Conservation (phyloP, 53 echinoderm and acorn worm genomes). For the Glandiceps talaboti region DNA sequence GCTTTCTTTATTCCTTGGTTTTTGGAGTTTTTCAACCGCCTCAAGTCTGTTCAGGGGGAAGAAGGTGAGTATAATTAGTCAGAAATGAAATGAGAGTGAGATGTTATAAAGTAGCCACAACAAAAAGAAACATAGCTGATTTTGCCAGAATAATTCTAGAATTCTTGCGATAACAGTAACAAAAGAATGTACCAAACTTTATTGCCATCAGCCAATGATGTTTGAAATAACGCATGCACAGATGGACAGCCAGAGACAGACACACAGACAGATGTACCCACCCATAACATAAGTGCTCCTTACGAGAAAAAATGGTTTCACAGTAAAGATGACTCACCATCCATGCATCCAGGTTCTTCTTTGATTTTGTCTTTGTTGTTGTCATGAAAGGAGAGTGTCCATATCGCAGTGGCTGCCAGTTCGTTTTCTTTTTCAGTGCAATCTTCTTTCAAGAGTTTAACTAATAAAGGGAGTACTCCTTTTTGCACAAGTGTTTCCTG, state of each 20-base stretch:
- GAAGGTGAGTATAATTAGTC: background rate
- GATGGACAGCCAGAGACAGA: too few relatives aligned
- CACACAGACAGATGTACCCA: too few relatives aligned
- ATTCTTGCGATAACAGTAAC: too few relatives aligned
- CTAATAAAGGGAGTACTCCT: background rate
- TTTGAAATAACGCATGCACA: too few relatives aligned
- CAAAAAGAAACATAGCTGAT: too few relatives aligned
- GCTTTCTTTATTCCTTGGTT: background rate
- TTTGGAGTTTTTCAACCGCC: background rate
- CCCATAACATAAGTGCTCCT: too few relatives aligned
- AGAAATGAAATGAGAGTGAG: too few relatives aligned
- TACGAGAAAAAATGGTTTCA: too few relatives aligned
- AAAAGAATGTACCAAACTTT: too few relatives aligned
- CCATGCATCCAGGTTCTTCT: slow-evolving; percentile 11
- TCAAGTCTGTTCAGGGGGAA: background rate
- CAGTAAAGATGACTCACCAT: slow-evolving; percentile 17
- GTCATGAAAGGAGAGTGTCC: slow-evolving; percentile 45
- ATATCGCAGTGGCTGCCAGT: slow-evolving; percentile 32
- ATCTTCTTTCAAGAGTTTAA: slow-evolving; percentile 14
- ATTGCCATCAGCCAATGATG: too few relatives aligned
- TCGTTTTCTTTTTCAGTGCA: slow-evolving; percentile 23
- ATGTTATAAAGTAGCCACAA: too few relatives aligned
- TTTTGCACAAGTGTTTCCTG: background rate
- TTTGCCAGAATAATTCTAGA: too few relatives aligned
- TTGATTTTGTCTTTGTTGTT: slow-evolving; percentile 25